Percentiles rank a stretch among this genome's conserved stretches.
phyloP scores from a whole-genome alignment of 2,797 vertebrate species.

The Esox lucius region DNA sequence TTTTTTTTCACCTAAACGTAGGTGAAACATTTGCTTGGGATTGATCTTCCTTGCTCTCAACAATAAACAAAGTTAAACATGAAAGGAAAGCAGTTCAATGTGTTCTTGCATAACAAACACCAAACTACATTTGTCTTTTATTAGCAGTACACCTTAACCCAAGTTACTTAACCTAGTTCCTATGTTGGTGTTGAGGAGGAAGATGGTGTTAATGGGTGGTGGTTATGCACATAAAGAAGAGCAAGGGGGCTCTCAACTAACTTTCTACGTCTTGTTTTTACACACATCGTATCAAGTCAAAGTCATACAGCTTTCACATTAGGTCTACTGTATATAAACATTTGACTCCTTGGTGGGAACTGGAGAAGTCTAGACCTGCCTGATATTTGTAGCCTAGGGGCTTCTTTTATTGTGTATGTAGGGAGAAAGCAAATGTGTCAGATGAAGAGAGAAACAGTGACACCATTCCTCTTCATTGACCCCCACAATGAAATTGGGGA shows the following conservation, averaged over 20 bases:
- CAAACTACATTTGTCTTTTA: no score
- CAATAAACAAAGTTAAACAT: no score
- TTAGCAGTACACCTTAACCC: no score
- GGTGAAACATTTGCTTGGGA: no score
- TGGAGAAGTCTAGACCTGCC: slow-evolving; percentile 68
- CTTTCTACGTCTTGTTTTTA: neutral
- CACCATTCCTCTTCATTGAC: no score
- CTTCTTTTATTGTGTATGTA: slow-evolving; percentile 53
- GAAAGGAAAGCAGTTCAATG: no score
- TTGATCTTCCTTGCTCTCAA: no score
- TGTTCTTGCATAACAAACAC: no score
- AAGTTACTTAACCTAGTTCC: no score
- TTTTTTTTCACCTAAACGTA: no score
- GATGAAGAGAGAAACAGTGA: slow-evolving; percentile 46
- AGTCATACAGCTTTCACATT: slow-evolving; percentile 17
- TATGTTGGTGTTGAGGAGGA: no score
- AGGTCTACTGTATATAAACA: slow-evolving; percentile 47
- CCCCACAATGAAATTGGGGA: no score
- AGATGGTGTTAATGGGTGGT: neutral
- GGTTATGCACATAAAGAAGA: neutral
- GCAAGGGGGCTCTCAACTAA: neutral
- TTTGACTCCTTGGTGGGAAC: slow-evolving; percentile 41
- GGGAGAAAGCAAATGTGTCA: slow-evolving; percentile 45
- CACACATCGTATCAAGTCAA: slow-evolving; percentile 13
- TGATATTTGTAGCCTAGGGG: slow-evolving; percentile 66